These are phyloP conservation scores for Drosophila obscura DNA, from an alignment of 1,140 invertebrate species.

Conservation along the genomic window DNA sequence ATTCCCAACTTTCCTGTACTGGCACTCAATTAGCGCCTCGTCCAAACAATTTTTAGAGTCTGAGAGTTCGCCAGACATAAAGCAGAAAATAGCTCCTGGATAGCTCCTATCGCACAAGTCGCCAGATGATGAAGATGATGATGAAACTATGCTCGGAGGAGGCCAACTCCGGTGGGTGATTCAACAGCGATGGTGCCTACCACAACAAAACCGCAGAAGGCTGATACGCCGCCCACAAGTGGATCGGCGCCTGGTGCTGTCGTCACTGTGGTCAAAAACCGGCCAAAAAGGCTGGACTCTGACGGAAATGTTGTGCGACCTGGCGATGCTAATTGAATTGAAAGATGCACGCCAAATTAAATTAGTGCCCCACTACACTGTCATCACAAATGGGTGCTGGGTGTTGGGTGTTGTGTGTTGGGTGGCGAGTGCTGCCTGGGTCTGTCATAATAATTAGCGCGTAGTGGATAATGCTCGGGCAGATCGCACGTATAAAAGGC, in stretches of 20 bases:
- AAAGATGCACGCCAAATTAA: conserved; percentile 56
- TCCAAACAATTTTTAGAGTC: neutral
- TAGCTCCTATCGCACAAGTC: no score
- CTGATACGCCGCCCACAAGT: conserved; percentile 6
- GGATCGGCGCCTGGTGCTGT: conserved; percentile 21
- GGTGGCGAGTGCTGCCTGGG: conserved; percentile 17
- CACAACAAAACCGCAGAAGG: conserved; percentile 53
- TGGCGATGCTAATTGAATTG: conserved; percentile 48
- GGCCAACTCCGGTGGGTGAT: conserved; percentile 13
- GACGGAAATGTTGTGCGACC: conserved; percentile 53
- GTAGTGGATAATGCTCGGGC: conserved; percentile 37
- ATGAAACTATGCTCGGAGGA: neutral
- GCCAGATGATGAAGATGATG: no score
- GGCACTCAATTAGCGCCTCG: conserved; percentile 26
- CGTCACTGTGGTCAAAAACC: conserved; percentile 22
- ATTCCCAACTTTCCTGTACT: conserved; percentile 23
- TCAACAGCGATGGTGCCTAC: conserved; percentile 35
- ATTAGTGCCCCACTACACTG: conserved; percentile 52
- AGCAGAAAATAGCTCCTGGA: no score
- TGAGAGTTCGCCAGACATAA: no score
- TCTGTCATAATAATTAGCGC: conserved; percentile 68
- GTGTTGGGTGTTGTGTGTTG: conserved; percentile 19
- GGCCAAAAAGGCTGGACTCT: conserved; percentile 42
- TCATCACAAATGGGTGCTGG: conserved; percentile 19
- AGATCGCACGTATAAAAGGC: conserved; percentile 53